Evolutionary conservation across 2,797 vertebrate genomes (phyloP).

Genomic region (Emys orbicularis): DNA sequence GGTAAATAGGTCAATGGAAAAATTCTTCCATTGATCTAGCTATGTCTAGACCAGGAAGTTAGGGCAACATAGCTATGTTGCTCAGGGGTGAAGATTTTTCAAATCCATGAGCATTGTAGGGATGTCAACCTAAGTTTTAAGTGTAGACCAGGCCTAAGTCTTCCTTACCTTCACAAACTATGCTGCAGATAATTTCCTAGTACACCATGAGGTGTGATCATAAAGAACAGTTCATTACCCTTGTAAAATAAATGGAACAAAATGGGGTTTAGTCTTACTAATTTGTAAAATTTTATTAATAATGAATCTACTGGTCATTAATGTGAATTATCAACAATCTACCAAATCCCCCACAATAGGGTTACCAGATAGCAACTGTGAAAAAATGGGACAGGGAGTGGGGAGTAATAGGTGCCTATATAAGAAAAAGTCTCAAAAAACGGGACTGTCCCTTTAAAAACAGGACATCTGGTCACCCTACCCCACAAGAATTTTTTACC

Average conservation of each 20-base stretch:
- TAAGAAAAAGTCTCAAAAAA: too few relatives aligned
- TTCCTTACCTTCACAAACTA: not conserved
- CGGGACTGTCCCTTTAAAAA: too few relatives aligned
- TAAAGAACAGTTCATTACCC: not conserved
- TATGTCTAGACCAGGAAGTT: not conserved
- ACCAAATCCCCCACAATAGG: not conserved
- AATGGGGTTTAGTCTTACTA: not conserved
- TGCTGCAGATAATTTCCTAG: not conserved
- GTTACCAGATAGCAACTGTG: too few relatives aligned
- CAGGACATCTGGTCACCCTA: too few relatives aligned
- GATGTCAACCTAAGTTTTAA: not conserved
- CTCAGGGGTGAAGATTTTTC: not conserved
- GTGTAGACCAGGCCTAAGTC: too few relatives aligned
- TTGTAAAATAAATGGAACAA: not conserved
- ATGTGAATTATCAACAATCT: accelerated
- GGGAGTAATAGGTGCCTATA: too few relatives aligned
- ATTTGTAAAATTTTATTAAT: not conserved
- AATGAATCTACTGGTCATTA: not conserved
- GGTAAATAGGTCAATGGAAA: not conserved
- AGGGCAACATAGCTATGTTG: not conserved
- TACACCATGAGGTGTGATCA: accelerated
- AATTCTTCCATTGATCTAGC: not conserved
- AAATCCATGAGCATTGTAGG: not conserved
- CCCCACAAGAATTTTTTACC: not conserved
- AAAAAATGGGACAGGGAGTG: too few relatives aligned